Conservation (phyloP, 2,797 vertebrate genomes). For the Platyrinchus mystaceus region DNA sequence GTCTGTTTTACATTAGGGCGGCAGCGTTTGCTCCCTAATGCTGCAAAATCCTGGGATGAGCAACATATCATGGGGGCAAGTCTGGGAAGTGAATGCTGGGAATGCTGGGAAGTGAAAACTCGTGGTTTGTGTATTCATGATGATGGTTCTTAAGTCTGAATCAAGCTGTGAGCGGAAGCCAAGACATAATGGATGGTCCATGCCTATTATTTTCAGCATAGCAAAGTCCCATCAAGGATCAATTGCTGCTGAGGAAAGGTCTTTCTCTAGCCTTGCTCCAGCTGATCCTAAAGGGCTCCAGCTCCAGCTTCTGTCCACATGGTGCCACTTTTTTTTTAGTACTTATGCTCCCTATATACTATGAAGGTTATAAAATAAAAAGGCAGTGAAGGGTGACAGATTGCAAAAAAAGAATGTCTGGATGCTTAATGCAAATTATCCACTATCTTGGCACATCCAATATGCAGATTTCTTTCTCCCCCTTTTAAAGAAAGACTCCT, state of each 20-base stretch:
- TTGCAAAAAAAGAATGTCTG: slow-evolving; percentile 71
- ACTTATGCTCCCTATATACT: slow-evolving; percentile 20
- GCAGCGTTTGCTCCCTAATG: background rate
- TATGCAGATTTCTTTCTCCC: slow-evolving; percentile 61
- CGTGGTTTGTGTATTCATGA: background rate
- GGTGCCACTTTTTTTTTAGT: background rate
- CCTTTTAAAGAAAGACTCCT: slow-evolving; percentile 50
- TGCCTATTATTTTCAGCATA: background rate
- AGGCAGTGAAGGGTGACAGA: slow-evolving; percentile 75
- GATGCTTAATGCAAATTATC: slow-evolving; percentile 76
- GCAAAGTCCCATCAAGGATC: background rate
- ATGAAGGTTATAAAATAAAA: slow-evolving; percentile 72
- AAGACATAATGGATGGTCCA: background rate
- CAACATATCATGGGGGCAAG: background rate
- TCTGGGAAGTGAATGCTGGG: background rate
- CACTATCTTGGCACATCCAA: slow-evolving; percentile 69
- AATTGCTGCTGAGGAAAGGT: background rate
- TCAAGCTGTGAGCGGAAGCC: background rate
- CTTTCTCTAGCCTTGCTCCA: background rate
- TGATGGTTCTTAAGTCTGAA: background rate
- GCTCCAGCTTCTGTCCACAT: background rate
- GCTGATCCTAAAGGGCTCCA: background rate
- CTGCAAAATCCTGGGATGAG: background rate
- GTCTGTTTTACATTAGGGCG: background rate
- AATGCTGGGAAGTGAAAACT: background rate